Evolutionary conservation across 2,113 vertebrate species (phyloP).

Genomic region (Aspidoscelis tigris): DNA sequence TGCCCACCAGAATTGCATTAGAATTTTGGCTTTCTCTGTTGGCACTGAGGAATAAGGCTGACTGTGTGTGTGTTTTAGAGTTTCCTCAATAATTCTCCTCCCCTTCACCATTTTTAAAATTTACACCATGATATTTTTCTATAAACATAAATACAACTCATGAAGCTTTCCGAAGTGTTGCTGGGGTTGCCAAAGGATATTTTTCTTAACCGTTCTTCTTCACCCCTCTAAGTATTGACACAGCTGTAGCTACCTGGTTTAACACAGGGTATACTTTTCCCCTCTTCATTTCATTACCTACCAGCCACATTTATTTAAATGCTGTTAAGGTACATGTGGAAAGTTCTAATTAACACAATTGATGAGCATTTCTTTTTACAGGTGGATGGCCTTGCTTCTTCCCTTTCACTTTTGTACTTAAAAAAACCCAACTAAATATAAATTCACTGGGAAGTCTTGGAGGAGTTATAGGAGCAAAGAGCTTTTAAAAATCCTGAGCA

Average conservation of each 20-base stretch:
- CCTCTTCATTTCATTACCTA: background rate
- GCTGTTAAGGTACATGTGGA: constrained; percentile 2
- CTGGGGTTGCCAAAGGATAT: constrained; percentile 22
- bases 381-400: background rate
- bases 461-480: background rate
- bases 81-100: constrained; percentile 5
- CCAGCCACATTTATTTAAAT: constrained; percentile 2
- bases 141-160: constrained; percentile 23
- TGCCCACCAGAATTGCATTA: background rate
- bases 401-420: background rate
- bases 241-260: constrained; percentile 34
- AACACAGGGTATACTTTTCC: background rate
- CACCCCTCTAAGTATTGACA: constrained; percentile 24
- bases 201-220: background rate
- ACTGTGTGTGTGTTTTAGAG: background rate
- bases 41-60: background rate
- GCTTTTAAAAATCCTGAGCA: background rate
- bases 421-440: constrained; percentile 5
- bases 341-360: constrained; percentile 21
- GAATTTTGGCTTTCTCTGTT: background rate
- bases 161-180: constrained; percentile 12
- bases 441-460: background rate
- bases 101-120: constrained; percentile 21
- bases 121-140: constrained; percentile 3
- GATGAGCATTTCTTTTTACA: constrained; percentile 14